Base-by-base conservation (phyloP, 2,888 invertebrate genomes). In the Trichopoda pennipes region DNA sequence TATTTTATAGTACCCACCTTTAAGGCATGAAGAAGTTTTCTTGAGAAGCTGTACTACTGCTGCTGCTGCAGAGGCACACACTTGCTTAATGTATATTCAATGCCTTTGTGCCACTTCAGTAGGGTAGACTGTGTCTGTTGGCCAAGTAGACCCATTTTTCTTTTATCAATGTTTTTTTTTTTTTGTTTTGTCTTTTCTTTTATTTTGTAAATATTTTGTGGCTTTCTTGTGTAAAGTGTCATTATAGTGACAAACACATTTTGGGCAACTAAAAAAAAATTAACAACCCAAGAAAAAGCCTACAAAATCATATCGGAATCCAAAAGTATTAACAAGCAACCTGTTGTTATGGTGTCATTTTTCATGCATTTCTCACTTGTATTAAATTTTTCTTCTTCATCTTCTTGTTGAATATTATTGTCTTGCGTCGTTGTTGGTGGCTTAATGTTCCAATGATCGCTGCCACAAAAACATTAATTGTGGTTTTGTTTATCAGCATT, bases 41-140 rank as follows among this genome's bases (percentile, higher is more conserved):
- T 69, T 53, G 38, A 38, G 68, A 61, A 61, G 68, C 49, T 68
- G 61, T 8, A 44, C 9, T n/a, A n/a, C n/a, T 28, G 3, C 8
- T 44, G 79, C 73, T 79, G 79, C 56, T 61, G 60, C 73, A 68
- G 78, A 49, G 61, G 69, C 61, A 70, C 38, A 63, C 63, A 49
- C 56, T 42, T 21, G 55, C 69, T 56, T 80, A 74, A 83, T 80
- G 63, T 74, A 28, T 80, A 74, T 77, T 73, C 83, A 77, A 77
- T 77, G 69, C 78, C 55, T 69, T 79, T 85, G 68, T 83, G 84
- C 84, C 84, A 85, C 85, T 84, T 84, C 85, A 84, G 84, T 80
- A 85, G 82, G 70, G 83, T n/a, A n/a, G 73, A 77, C 75, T 56
- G 32, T 69, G 32, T 69, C 42, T 38, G 28, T 55, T 17, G 14